A percentile compares a stretch with the other conserved stretches of the same genome.
Evolutionary conservation across 2,113 vertebrate species (phyloP).

Genomic region (Buteo buteo): DNA sequence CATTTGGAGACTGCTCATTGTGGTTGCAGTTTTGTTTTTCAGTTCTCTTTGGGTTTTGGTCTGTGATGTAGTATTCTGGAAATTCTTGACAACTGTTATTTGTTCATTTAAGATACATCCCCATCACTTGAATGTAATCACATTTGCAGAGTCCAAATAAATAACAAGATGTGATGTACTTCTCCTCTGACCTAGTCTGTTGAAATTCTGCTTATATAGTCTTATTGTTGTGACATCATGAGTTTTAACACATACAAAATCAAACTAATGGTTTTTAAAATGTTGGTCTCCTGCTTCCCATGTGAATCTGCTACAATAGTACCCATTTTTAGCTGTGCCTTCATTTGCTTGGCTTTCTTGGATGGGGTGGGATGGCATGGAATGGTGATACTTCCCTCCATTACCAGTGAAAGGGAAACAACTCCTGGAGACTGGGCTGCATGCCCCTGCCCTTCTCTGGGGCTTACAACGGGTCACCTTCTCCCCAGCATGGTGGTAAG

Average conservation of each 20-base stretch:
- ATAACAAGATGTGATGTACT: neutral
- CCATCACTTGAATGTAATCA: neutral
- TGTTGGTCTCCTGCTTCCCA: neutral
- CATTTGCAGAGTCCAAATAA: neutral
- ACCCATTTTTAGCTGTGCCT: neutral
- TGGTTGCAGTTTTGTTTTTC: neutral
- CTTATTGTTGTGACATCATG: neutral
- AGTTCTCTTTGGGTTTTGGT: neutral
- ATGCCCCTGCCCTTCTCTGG: fast-evolving
- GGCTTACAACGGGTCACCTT: neutral
- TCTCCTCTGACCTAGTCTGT: neutral
- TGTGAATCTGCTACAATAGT: neutral
- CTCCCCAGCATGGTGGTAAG: neutral
- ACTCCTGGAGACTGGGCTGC: neutral
- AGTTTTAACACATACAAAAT: neutral
- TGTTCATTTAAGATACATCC: neutral
- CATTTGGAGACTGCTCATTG: neutral
- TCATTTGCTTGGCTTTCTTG: neutral
- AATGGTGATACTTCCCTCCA: neutral
- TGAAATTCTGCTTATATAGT: neutral
- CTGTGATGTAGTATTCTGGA: neutral
- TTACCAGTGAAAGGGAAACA: neutral
- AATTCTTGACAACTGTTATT: neutral
- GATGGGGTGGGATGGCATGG: neutral
- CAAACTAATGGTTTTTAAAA: neutral